Percentiles rank a stretch among this genome's conserved stretches.
Evolutionary conservation across 2,113 vertebrate species (phyloP).

Genomic region (Rhynchopsitta pachyrhyncha): DNA sequence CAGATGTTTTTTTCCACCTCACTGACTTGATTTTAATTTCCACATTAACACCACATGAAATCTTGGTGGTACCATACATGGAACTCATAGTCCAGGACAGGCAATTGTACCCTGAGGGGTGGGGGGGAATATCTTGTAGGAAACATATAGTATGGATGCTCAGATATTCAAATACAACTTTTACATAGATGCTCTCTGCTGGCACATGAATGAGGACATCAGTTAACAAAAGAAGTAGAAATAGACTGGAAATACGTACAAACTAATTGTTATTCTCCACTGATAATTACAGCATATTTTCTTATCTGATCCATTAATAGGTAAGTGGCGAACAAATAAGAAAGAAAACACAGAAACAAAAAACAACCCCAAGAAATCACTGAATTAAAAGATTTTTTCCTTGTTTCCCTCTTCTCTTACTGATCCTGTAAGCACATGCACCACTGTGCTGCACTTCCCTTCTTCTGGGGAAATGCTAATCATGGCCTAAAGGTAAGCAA

Average conservation of each 20-base stretch:
- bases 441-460: background rate
- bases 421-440: background rate
- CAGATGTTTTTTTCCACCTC: background rate
- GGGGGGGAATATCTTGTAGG: background rate
- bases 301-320: background rate
- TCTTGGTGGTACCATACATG: background rate
- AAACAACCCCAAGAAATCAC: background rate
- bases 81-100: background rate
- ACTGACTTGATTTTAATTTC: background rate
- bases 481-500: background rate
- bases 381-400: background rate
- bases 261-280: background rate
- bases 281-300: background rate
- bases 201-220: background rate
- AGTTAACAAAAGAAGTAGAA: background rate
- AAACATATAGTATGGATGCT: background rate
- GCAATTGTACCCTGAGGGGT: background rate
- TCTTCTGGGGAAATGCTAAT: background rate
- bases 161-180: background rate
- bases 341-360: background rate
- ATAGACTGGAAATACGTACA: background rate
- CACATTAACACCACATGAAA: background rate
- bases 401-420: background rate
- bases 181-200: background rate
- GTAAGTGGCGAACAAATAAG: background rate